These are phyloP conservation scores for Drosophila repleta DNA, from an alignment of 1,140 invertebrate species.

Conservation along the genomic window DNA sequence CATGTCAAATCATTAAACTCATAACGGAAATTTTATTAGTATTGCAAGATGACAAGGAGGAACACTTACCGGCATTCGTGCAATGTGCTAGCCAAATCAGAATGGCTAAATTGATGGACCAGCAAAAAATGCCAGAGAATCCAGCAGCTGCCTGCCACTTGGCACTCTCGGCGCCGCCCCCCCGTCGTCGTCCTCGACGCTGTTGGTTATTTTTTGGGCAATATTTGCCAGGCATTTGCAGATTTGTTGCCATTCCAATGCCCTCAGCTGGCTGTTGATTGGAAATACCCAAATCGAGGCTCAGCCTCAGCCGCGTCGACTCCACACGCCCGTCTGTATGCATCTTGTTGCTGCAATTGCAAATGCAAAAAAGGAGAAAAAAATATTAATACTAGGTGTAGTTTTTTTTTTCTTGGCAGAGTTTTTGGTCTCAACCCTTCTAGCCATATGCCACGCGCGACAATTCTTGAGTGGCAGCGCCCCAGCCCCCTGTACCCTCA, in stretches of 20 bases:
- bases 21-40: constrained; percentile 76
- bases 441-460: constrained; percentile 7
- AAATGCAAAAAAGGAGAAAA: neutral
- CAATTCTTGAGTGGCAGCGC: neutral
- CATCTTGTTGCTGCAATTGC: constrained; percentile 56
- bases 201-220: constrained; percentile 70
- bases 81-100: constrained; percentile 71
- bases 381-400: neutral
- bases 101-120: constrained; percentile 62
- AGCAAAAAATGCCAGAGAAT: constrained; percentile 39
- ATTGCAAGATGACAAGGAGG: constrained; percentile 35
- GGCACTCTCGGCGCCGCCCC: constrained; percentile 1
- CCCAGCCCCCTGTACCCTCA: neutral
- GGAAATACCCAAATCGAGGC: constrained; percentile 30
- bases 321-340: constrained; percentile 47
- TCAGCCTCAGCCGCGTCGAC: constrained; percentile 36
- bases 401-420: neutral
- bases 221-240: constrained; percentile 65
- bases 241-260: constrained; percentile 43
- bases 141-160: constrained; percentile 1
- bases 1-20: constrained; percentile 69
- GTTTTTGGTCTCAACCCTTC: neutral
- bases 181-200: constrained; percentile 33
- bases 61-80: constrained; percentile 77
- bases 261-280: constrained; percentile 29